These are phyloP conservation scores for Tapirus indicus DNA, from an alignment of 2,797 vertebrate genomes.

Conservation along the genomic window DNA sequence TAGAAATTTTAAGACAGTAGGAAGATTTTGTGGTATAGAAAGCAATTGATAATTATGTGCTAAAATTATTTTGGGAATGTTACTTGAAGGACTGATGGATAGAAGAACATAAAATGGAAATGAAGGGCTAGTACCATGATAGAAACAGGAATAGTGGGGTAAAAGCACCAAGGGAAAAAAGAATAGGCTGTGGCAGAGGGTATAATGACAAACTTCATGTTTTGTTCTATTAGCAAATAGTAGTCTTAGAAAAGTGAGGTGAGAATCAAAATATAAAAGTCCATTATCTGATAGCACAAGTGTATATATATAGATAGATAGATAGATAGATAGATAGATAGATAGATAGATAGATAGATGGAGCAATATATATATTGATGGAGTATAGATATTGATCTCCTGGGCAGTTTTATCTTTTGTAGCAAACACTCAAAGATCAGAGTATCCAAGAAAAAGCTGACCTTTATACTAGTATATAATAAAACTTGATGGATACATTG, in stretches of 20 bases:
- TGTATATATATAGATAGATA: background rate
- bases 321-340: too few species aligned
- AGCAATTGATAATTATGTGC: background rate
- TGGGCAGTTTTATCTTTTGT: background rate
- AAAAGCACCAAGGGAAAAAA: background rate
- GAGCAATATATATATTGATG: background rate
- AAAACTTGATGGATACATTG: background rate
- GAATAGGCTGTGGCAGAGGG: background rate
- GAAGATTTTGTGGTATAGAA: background rate
- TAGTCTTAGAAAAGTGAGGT: background rate
- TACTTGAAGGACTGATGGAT: background rate
- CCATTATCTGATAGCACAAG: background rate
- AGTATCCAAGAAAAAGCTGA: background rate
- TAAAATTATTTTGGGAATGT: background rate
- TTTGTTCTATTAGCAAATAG: background rate
- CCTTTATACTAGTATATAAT: background rate
- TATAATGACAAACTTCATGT: too few species aligned
- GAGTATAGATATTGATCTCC: background rate
- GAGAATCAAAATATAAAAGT: background rate
- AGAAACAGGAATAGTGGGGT: background rate
- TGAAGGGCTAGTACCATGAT: background rate
- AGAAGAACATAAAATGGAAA: background rate
- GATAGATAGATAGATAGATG: too few species aligned
- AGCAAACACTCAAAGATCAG: background rate
- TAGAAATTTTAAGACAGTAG: background rate